A percentile compares a stretch with the other conserved stretches of the same genome.
Conservation (phyloP, 1,140 invertebrate species). For the Ceratina calcarata region DNA sequence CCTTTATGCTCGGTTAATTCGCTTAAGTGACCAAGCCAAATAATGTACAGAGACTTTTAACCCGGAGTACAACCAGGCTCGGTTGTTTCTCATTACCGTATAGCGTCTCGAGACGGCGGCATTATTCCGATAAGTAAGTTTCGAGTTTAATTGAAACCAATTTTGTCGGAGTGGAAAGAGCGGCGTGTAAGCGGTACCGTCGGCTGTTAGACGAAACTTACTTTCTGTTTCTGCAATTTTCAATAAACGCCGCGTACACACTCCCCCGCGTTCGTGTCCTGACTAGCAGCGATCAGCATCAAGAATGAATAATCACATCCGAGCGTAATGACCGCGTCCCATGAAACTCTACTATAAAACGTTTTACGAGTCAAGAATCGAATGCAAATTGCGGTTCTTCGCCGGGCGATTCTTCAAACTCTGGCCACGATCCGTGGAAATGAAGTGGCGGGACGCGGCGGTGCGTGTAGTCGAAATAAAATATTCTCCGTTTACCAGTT, state of each 20-base stretch:
- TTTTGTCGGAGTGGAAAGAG: not conserved
- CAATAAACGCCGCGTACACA: conserved; percentile 30
- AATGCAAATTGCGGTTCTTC: not conserved
- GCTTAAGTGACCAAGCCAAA: not conserved
- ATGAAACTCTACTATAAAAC: too few relatives aligned
- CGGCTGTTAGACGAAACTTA: conserved; percentile 36
- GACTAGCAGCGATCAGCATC: conserved; percentile 4
- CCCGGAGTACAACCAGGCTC: not conserved
- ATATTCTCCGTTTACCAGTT: not conserved
- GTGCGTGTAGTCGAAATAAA: not conserved
- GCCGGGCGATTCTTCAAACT: not conserved
- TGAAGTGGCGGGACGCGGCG: not conserved
- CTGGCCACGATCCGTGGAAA: too few relatives aligned
- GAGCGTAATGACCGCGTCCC: not conserved
- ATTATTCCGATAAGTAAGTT: conserved; percentile 42
- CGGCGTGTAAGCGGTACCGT: conserved; percentile 16
- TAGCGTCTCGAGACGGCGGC: not conserved
- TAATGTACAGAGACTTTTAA: not conserved
- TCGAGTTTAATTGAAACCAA: conserved; percentile 51
- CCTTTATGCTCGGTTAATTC: not conserved
- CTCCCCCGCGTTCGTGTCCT: not conserved
- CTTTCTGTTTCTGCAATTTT: conserved; percentile 19
- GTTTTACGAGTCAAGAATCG: too few relatives aligned
- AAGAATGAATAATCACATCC: conserved; percentile 31
- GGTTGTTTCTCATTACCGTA: conserved; percentile 16